Percentiles rank a stretch among this genome's conserved stretches.
Conservation (phyloP, 2,888 invertebrate genomes). For the Mechanitis mazaeus region DNA sequence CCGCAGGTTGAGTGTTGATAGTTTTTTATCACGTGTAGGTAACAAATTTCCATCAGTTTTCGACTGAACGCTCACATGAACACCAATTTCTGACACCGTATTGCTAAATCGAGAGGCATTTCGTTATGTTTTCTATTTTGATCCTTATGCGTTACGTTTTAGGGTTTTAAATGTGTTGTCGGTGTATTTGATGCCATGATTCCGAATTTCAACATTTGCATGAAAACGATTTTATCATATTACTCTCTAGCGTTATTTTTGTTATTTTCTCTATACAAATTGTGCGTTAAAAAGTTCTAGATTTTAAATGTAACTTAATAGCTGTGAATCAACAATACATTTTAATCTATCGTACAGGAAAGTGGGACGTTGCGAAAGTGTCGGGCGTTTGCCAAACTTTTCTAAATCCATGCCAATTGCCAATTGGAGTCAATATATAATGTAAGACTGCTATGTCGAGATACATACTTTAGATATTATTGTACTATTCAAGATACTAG, state of each 20-base stretch:
- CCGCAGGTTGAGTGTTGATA: conserved; percentile 11
- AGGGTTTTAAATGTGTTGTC: neutral
- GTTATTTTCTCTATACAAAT: too few relatives aligned
- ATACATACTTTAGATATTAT: too few relatives aligned
- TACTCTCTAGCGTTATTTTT: neutral
- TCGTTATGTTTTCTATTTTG: neutral
- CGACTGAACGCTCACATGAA: conserved; percentile 29
- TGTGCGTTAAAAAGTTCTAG: too few relatives aligned
- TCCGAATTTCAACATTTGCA: neutral
- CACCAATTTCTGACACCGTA: conserved; percentile 26
- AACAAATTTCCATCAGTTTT: conserved; percentile 29
- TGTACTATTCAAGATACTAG: too few relatives aligned
- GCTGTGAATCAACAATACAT: conserved; percentile 7
- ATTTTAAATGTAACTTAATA: conserved; percentile 7
- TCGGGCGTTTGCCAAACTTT: conserved; percentile 33
- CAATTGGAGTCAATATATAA: neutral
- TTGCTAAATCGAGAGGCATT: conserved; percentile 9
- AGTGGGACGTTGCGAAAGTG: conserved; percentile 25
- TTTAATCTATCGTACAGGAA: conserved; percentile 14
- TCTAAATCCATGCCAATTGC: conserved; percentile 12
- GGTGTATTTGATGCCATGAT: neutral
- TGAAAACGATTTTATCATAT: neutral
- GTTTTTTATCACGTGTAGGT: conserved; percentile 13
- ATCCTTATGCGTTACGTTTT: neutral
- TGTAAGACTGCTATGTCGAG: too few relatives aligned